Base-by-base conservation (phyloP, 2,797 vertebrate species). In the Gila robusta region DNA sequence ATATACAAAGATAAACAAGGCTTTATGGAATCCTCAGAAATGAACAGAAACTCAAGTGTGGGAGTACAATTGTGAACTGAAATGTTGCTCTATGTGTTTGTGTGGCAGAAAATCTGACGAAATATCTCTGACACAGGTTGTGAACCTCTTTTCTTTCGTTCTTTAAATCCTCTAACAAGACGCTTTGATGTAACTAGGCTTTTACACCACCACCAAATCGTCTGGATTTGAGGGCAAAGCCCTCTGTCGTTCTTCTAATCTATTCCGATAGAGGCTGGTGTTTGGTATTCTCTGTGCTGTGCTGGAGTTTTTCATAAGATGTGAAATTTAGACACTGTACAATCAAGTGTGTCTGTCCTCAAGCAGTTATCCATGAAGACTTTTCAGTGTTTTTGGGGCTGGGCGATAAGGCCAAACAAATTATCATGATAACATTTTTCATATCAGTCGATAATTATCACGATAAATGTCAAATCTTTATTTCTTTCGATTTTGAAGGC, bases 91-190 rank as follows among this genome's bases (percentile, higher is more conserved):
- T 17, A 21, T 54, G 64, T 66, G 41, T 76, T 32, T 69, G 64
- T 85, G 79, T 85, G 37, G 16, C 70, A 69, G 44, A 5, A 41
- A 78, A 87, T 83, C 56, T 76, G 3, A 66, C 21, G 74, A 86
- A 85, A 84, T 76, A 86, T 67, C 88, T 74, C 47, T 79, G 81
- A 70, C 72, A 84, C 74, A 88, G 83, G 70, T 80, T 85, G 32
- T 85, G 47, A 87, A 83, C 77, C 16, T 89, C 88, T 79, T 83
- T 85, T 91, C 83, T 80, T 72, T 76, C 81, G 41, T 84, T 86
- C 66, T 89, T 26, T 89, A 89, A 93, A 91, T 88, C 71, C 74
- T 90, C 86, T 89, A 91, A 90, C 73, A 88, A 88, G 83, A 62
- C 87, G 84, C 49, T 90, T 90, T 59, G 83, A 78, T 88, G 83